Conservation (phyloP, 2,113 vertebrate species). For the Heloderma charlesbogerti region DNA sequence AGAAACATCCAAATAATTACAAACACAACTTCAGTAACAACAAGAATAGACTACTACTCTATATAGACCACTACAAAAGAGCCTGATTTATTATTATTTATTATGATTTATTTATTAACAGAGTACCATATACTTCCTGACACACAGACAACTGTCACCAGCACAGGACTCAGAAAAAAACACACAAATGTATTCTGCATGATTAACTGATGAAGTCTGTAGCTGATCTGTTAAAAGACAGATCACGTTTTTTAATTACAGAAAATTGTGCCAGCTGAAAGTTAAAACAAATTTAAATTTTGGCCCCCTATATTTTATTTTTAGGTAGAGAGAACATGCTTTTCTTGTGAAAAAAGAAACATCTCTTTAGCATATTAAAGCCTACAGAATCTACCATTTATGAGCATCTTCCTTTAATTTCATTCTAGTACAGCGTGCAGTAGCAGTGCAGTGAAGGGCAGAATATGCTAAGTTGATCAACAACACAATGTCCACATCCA, state of each 20-base stretch:
- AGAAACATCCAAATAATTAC: conserved; percentile 59
- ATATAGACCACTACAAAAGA: conserved; percentile 37
- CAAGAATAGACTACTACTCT: conserved; percentile 36
- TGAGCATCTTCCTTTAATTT: conserved; percentile 26
- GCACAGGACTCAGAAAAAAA: conserved; percentile 23
- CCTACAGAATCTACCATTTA: neutral
- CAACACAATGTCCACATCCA: neutral
- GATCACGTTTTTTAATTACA: neutral
- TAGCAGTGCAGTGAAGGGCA: conserved; percentile 32
- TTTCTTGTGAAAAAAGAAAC: conserved; percentile 20
- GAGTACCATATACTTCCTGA: conserved; percentile 33
- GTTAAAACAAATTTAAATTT: neutral
- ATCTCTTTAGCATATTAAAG: neutral
- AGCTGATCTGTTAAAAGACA: conserved; percentile 5
- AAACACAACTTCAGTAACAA: conserved; percentile 47
- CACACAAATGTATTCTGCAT: neutral
- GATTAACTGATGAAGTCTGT: conserved; percentile 41
- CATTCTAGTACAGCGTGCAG: rapidly evolving
- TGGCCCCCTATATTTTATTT: neutral
- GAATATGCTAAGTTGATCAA: conserved; percentile 54
- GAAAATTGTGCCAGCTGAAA: neutral
- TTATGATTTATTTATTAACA: conserved; percentile 59
- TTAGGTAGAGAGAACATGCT: neutral
- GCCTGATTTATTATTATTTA: too few species aligned
- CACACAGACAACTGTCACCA: conserved; percentile 46